These are phyloP conservation scores for Cheilosia soror DNA, from an alignment of 2,888 invertebrate species.

Conservation along the genomic window DNA sequence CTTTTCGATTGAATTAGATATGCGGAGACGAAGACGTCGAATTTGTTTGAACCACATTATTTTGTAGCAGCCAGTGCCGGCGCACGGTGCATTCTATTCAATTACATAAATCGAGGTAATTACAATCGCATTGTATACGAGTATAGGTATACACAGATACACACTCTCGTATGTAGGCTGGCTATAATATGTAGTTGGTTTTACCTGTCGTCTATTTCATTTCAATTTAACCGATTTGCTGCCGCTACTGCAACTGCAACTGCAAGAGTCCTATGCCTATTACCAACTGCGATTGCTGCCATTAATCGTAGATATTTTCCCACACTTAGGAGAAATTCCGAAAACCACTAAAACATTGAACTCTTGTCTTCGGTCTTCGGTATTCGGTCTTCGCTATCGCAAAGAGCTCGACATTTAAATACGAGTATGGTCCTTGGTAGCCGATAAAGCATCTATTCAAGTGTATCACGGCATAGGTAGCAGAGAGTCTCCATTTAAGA, in stretches of 20 bases:
- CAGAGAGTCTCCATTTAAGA: constrained; percentile 31
- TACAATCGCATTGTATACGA: constrained; percentile 57
- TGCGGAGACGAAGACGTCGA: constrained; percentile 62
- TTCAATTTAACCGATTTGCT: constrained; percentile 51
- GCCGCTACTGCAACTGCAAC: constrained; percentile 31
- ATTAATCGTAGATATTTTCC: constrained; percentile 69
- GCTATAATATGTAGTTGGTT: neutral
- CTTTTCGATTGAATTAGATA: constrained; percentile 74
- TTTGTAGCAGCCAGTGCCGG: constrained; percentile 21
- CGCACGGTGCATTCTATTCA: constrained; percentile 58
- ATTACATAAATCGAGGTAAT: constrained; percentile 74
- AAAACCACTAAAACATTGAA: constrained; percentile 33
- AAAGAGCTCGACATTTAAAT: constrained; percentile 64
- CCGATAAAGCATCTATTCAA: constrained; percentile 48
- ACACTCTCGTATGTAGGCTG: constrained; percentile 52
- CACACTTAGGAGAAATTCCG: constrained; percentile 72
- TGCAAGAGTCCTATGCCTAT: constrained; percentile 28
- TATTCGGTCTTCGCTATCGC: constrained; percentile 17
- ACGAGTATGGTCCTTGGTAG: constrained; percentile 45
- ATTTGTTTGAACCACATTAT: constrained; percentile 64
- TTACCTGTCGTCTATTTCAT: constrained; percentile 51
- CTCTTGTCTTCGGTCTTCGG: constrained; percentile 16
- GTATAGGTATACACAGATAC: constrained; percentile 5
- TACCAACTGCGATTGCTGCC: constrained; percentile 47
- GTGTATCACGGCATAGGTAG: constrained; percentile 42